Base-by-base conservation (phyloP, 1,140 invertebrate species). In the Bombus soroeensis region DNA sequence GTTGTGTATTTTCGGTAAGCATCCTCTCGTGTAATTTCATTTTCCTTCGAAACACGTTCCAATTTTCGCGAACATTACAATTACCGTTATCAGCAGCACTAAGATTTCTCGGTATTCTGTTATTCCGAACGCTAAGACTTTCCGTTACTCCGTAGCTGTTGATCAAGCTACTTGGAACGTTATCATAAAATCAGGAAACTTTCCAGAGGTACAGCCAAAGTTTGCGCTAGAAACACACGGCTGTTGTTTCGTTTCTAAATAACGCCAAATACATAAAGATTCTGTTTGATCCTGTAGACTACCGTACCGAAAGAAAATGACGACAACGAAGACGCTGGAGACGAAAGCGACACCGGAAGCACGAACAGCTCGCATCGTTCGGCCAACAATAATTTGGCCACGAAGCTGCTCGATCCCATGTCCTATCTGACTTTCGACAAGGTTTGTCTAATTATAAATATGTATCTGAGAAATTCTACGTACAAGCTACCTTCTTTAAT, bases 381-480 rank as follows among this genome's bases (percentile, higher is more conserved):
- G 75, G 92, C 90, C 41, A 94, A 94, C 84, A 94, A 94, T 91
- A 93, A 94, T 90, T 92, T 94, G 47, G 78, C 90, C 74, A 88
- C 90, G 39, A 94, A 94, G 82, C 89, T 91, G 34, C 85, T 89
- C 62, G 91, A 94, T 91, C 93, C 92, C 37, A 91, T 94, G 89
- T 92, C 94, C 41, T 94, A 92, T 85, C 89, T 94, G 78, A 91
- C 92, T 37, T 91, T 95, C 79, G 94, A 94, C 77, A 95, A 95
- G 93, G 94, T 94, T 59, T 13, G 85, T 89, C 3, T 1, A 74
- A 47, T 74, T 32, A 9, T 25, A 39, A 25, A 25, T 34, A 39
- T 6, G 25, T 39, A 8, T 22, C 5, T 1, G 1, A 53, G 1
- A 22, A 8, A 8, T 22, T 8, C 1, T 22, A 8, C 47, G 18